Percentiles rank a stretch among this genome's conserved stretches.
Conservation (phyloP, 92 coral and sea anemone species). For the Epizoanthus stellaris region DNA sequence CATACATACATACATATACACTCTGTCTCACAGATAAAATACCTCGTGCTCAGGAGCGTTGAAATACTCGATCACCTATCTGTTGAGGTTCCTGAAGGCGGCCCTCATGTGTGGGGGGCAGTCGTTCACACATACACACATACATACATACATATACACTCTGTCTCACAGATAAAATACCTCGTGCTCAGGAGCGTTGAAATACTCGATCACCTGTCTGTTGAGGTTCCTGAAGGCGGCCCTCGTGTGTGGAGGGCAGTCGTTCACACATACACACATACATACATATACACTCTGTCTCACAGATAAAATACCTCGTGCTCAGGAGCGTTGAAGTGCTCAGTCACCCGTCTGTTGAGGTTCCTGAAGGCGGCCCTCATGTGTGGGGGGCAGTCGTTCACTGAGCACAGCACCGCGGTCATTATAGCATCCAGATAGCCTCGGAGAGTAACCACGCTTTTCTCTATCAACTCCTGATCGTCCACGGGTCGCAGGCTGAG, state of each 20-base stretch:
- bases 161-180: conserved; percentile 1
- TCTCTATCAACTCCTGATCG: conserved; percentile 71
- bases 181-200: conserved; percentile 61
- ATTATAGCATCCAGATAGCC: conserved; percentile 82
- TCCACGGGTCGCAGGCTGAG: conserved; percentile 77
- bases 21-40: too few relatives aligned
- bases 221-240: conserved; percentile 88
- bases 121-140: too few relatives aligned
- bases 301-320: conserved; percentile 43
- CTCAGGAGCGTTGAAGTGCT: conserved; percentile 68
- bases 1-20: not conserved
- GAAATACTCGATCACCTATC: conserved; percentile 46
- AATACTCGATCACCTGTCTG: conserved; percentile 70
- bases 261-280: conserved; percentile 24
- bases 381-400: conserved; percentile 75
- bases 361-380: conserved; percentile 90
- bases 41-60: conserved; percentile 64
- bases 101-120: too few relatives aligned
- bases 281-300: not conserved
- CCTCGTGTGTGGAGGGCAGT: conserved; percentile 84
- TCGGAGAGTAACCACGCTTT: conserved; percentile 67
- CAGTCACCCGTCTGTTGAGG: conserved; percentile 72
- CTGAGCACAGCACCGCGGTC: conserved; percentile 74
- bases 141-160: too few relatives aligned
- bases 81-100: too few relatives aligned